A percentile compares a stretch with the other conserved stretches of the same genome.
Conservation (phyloP, 2,113 vertebrate genomes). For the Neopipo cinnamomea region DNA sequence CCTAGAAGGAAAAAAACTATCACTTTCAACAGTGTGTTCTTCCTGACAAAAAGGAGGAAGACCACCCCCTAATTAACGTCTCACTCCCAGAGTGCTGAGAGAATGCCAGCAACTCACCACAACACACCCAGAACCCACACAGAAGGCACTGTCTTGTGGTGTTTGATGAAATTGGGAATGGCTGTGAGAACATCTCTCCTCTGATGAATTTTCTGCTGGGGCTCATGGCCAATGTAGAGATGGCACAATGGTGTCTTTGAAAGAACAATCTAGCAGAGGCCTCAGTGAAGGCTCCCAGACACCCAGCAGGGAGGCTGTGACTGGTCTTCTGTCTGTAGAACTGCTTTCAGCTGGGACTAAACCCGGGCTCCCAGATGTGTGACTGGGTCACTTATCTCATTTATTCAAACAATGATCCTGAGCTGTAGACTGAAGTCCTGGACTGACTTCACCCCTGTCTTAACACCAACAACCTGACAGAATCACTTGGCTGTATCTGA, state of each 20-base stretch:
- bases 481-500: rapidly evolving
- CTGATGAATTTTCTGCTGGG: not conserved
- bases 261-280: not conserved
- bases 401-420: not conserved
- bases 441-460: not conserved
- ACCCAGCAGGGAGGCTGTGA: not conserved
- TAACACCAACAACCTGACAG: rapidly evolving
- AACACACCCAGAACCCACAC: rapidly evolving
- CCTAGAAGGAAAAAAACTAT: not conserved
- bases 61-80: not conserved
- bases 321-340: not conserved
- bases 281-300: not conserved
- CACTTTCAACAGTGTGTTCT: not conserved
- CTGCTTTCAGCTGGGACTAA: not conserved
- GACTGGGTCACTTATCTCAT: not conserved
- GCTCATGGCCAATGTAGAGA: not conserved
- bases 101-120: not conserved
- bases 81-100: not conserved
- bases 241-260: not conserved
- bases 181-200: not conserved
- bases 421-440: rapidly evolving
- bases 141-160: not conserved
- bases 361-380: rapidly evolving
- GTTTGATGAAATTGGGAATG: not conserved
- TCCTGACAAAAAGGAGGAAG: not conserved